Percentiles rank a stretch among this genome's conserved stretches.
phyloP scores from a whole-genome alignment of 2,113 vertebrate species.

The Leptodactylus fuscus region DNA sequence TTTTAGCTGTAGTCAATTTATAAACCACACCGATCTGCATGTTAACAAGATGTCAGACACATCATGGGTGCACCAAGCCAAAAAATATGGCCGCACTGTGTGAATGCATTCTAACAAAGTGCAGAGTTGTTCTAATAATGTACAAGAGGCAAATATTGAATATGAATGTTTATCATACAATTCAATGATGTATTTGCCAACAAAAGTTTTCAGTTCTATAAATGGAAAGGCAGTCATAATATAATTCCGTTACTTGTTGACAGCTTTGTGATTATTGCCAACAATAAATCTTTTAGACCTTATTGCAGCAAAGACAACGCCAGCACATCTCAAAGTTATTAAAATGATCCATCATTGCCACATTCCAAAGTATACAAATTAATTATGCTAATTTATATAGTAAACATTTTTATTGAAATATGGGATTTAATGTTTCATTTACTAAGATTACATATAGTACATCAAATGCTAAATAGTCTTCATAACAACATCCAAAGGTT shows the following conservation, averaged over 20 bases:
- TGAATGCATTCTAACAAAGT: not conserved
- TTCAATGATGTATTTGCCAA: not conserved
- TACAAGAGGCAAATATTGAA: not conserved
- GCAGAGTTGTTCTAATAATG: not conserved
- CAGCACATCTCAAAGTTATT: slow-evolving; percentile 26
- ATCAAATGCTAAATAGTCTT: not conserved
- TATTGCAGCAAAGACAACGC: slow-evolving; percentile 5
- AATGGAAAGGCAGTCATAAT: slow-evolving; percentile 10
- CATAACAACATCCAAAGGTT: slow-evolving; percentile 6
- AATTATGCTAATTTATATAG: slow-evolving; percentile 16
- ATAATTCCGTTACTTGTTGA: slow-evolving; percentile 18
- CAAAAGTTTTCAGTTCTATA: slow-evolving; percentile 9
- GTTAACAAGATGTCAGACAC: no score
- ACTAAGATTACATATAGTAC: not conserved
- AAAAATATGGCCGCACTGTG: no score
- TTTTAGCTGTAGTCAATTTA: no score
- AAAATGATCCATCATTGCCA: not conserved
- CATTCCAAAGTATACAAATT: slow-evolving; percentile 15
- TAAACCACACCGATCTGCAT: no score
- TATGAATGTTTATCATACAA: not conserved
- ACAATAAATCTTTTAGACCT: not conserved
- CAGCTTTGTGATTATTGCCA: slow-evolving; percentile 37
- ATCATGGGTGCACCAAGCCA: no score
- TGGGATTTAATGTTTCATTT: not conserved
- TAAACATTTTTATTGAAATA: slow-evolving; percentile 6